Evolutionary conservation across 2,113 vertebrate species (phyloP).

Genomic region (Panthera leo): DNA sequence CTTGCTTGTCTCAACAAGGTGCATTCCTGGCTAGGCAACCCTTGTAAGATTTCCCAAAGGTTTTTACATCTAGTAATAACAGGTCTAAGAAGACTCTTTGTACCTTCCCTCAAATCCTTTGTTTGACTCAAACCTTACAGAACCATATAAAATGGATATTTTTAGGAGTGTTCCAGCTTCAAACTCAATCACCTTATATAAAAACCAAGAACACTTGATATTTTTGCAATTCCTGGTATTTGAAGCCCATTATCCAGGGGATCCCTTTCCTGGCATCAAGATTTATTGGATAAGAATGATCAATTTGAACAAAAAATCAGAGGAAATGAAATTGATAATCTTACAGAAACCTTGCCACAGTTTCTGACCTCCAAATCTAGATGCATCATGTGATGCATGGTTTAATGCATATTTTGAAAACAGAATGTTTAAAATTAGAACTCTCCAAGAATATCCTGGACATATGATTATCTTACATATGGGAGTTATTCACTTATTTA

Average conservation of each 20-base stretch:
- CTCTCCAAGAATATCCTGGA: not conserved
- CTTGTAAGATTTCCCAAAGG: not conserved
- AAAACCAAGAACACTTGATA: not conserved
- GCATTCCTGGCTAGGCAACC: not conserved
- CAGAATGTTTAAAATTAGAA: conserved; percentile 7
- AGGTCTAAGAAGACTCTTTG: not conserved
- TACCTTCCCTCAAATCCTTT: not conserved
- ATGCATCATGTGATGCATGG: not conserved
- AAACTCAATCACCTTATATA: not conserved
- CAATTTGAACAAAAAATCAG: not conserved
- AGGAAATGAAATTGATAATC: not conserved
- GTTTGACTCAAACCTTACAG: not conserved
- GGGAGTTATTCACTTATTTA: not conserved
- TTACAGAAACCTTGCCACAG: not conserved
- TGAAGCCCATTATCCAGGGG: not conserved
- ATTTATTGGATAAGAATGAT: not conserved
- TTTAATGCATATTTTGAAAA: conserved; percentile 4
- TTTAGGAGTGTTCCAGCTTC: not conserved
- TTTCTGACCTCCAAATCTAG: not conserved
- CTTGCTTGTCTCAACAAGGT: not conserved
- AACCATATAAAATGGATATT: not conserved
- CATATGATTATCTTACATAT: not conserved
- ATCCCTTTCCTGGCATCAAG: not conserved
- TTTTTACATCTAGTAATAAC: not conserved
- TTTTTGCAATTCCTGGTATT: not conserved